Percentiles rank a stretch among this genome's conserved stretches.
Conservation (phyloP, 1,140 invertebrate species). For the Fopius arisanus region DNA sequence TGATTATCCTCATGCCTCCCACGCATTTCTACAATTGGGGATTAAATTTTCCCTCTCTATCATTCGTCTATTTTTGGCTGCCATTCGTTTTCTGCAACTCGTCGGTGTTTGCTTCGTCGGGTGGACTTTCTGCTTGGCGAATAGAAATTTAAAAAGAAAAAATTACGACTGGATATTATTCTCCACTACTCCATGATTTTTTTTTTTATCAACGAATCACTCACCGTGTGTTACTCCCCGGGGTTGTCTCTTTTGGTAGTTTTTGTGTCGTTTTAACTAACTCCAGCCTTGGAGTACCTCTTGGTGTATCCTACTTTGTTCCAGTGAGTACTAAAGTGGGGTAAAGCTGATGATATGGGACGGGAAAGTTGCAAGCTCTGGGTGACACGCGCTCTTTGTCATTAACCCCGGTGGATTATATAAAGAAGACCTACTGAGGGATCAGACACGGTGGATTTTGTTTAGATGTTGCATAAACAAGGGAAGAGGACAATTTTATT, state of each 20-base stretch:
- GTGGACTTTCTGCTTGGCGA: neutral
- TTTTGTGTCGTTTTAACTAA: neutral
- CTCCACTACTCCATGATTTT: no score
- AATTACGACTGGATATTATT: no score
- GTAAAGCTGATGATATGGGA: neutral
- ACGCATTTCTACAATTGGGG: neutral
- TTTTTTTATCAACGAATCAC: no score
- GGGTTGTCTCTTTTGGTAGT: neutral
- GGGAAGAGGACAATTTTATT: no score
- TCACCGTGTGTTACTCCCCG: neutral
- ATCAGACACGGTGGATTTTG: no score
- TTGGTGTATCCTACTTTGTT: conserved; percentile 5
- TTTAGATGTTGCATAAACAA: no score
- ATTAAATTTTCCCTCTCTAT: neutral
- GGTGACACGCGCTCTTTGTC: conserved; percentile 19
- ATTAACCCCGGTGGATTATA: neutral
- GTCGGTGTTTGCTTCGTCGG: no score
- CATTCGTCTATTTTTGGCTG: neutral
- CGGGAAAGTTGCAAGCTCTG: neutral
- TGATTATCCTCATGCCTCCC: neutral
- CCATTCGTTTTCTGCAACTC: no score
- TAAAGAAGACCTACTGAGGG: no score
- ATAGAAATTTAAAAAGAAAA: neutral
- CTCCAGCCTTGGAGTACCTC: neutral
- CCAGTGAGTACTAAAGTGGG: conserved; percentile 15